A percentile compares a stretch with the other conserved stretches of the same genome.
phyloP scores from a whole-genome alignment of 1,140 invertebrate genomes.

The Bombyx mori region ASM3026992v2 NC_085131.1:6904001-6904500 shows the following conservation, averaged over 20 bases:
- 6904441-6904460: slow-evolving; percentile 9
- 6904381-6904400: slow-evolving; percentile 45
- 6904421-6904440: slow-evolving; percentile 24
- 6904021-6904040: slow-evolving; percentile 70
- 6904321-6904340: slow-evolving; percentile 22
- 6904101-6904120: slow-evolving; percentile 52
- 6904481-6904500: no score
- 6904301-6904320: slow-evolving; percentile 22
- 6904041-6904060: slow-evolving; percentile 72
- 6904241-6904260: slow-evolving; percentile 13
- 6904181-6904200: not conserved
- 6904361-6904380: slow-evolving; percentile 32
- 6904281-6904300: slow-evolving; percentile 60
- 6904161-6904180: no score
- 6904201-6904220: slow-evolving; percentile 6
- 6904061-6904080: slow-evolving; percentile 70
- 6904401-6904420: slow-evolving; percentile 28
- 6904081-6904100: slow-evolving; percentile 69
- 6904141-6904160: slow-evolving; percentile 7
- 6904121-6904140: slow-evolving; percentile 15
- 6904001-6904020: slow-evolving; percentile 68
- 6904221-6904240: slow-evolving; percentile 27
- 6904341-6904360: slow-evolving; percentile 21
- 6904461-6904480: no score
- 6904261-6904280: slow-evolving; percentile 6